These are phyloP conservation scores for Andrena haemorrhoa DNA, from an alignment of 2,888 invertebrate species.

Conservation along the genomic window DNA sequence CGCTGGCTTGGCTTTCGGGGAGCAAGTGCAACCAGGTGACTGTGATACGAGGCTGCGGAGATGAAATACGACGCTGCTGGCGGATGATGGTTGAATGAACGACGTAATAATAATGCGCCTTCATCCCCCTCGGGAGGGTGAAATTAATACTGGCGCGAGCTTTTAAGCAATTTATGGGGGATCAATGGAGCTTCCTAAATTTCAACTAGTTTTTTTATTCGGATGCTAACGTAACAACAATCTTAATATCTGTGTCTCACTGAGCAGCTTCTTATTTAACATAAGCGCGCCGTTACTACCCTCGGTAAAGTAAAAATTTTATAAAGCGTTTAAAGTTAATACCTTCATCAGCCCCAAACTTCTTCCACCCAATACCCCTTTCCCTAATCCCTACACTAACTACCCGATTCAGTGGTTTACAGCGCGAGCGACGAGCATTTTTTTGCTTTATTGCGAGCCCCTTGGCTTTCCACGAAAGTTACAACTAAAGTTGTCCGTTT, in stretches of 20 bases:
- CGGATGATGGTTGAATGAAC: conserved; percentile 13
- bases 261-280: no score
- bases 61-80: conserved; percentile 35
- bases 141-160: background rate
- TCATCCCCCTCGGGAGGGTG: background rate
- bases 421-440: background rate
- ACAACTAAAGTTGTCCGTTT: background rate
- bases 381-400: conserved; percentile 9
- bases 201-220: no score
- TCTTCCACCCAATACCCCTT: background rate
- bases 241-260: no score
- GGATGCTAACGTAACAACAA: no score
- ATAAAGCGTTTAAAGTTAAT: background rate
- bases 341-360: background rate
- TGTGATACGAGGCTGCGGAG: conserved; percentile 31
- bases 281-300: background rate
- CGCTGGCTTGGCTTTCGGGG: background rate
- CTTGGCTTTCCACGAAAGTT: conserved; percentile 4
- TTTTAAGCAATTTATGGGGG: background rate
- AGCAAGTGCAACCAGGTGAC: conserved; percentile 47
- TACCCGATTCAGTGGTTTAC: background rate
- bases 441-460: background rate
- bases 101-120: conserved; percentile 32
- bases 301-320: background rate
- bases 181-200: background rate